Base-by-base conservation (phyloP, 2,797 vertebrate genomes). In the Rhabdomys pumilio region DNA sequence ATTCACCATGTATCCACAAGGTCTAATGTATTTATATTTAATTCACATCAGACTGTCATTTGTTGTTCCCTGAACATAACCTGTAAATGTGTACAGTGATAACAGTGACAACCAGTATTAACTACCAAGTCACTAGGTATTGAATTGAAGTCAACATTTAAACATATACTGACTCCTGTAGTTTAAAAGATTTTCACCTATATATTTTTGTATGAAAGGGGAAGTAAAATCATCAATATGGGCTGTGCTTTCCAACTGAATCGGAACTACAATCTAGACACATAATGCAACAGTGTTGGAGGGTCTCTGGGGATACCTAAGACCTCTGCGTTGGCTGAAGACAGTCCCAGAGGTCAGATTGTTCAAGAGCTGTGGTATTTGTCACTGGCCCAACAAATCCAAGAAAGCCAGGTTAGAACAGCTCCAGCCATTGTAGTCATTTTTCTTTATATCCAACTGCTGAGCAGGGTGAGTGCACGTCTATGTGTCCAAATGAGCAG, bases 291-390 rank as follows among this genome's bases (percentile, higher is more conserved):
- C 91, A 86, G 89, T 97, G 94, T 96, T 85, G 59, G 53, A 95
- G 80, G 24, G 89, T 97, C 97, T 97, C 95, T 79, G 89, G 95
- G 95, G 91, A 94, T 85, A 96, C 53, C 92, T 96, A 82, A 96
- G 95, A 88, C 94, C 86, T 97, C 96, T 92, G 96, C 91, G 83
- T 93, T 97, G 96, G 92, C 92, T 94, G 91, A 96, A 94, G 91
- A 94, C 95, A 94, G 83, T 97, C 89, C 82, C 94, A 83, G 75
- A 88, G 57, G 94, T 95, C 91, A 93, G 72, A 90, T 93, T 86
- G 83, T 97, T 96, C 96, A 96, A 97, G 97, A 94, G 77, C 91
- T 97, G 97, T 96, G 92, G 96, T 96, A 90, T 97, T 97, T 97
- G 96, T 98, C 87, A 19, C 79, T 94, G 94, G 86, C 95, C 97